Evolutionary conservation across 2,797 vertebrate genomes (phyloP).

Genomic region (Scarus forsteni): DNA sequence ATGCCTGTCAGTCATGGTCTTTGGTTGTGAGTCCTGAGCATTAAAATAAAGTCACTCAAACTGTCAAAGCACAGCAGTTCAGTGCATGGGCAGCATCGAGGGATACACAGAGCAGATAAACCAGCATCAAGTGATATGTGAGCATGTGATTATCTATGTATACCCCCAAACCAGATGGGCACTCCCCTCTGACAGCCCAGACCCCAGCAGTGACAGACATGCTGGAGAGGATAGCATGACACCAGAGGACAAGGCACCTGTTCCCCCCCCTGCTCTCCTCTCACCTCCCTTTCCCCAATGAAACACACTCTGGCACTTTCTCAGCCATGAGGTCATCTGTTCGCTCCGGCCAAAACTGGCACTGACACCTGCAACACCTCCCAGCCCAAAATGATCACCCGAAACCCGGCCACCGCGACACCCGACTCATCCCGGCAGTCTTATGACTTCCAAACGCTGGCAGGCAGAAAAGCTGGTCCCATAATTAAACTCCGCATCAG

Average conservation of each 20-base stretch:
- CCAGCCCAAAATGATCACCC: slow-evolving; percentile 42
- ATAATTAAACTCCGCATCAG: slow-evolving; percentile 47
- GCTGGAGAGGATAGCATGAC: slow-evolving; percentile 74
- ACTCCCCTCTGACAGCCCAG: slow-evolving; percentile 67
- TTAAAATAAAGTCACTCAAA: not conserved
- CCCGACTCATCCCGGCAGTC: slow-evolving; percentile 10
- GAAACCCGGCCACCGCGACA: slow-evolving; percentile 30
- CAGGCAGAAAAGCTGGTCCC: slow-evolving; percentile 4
- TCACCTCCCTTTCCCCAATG: slow-evolving; percentile 31
- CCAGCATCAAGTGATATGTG: slow-evolving; percentile 4
- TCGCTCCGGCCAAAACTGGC: slow-evolving; percentile 64
- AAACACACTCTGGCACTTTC: slow-evolving; percentile 59
- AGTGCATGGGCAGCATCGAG: not conserved
- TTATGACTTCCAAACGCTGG: slow-evolving; percentile 1
- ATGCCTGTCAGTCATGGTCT: not conserved
- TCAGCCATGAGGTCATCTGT: slow-evolving; percentile 76
- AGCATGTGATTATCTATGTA: slow-evolving; percentile 29
- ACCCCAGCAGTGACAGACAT: slow-evolving; percentile 74
- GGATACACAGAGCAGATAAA: not conserved
- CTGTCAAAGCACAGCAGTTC: not conserved
- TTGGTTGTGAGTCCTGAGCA: not conserved
- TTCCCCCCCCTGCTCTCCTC: slow-evolving; percentile 57
- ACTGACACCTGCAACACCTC: slow-evolving; percentile 57
- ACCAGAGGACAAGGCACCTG: slow-evolving; percentile 80
- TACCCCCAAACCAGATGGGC: slow-evolving; percentile 78